Conservation (phyloP, 2,888 invertebrate species). For the Iselma pallidipennis region DNA sequence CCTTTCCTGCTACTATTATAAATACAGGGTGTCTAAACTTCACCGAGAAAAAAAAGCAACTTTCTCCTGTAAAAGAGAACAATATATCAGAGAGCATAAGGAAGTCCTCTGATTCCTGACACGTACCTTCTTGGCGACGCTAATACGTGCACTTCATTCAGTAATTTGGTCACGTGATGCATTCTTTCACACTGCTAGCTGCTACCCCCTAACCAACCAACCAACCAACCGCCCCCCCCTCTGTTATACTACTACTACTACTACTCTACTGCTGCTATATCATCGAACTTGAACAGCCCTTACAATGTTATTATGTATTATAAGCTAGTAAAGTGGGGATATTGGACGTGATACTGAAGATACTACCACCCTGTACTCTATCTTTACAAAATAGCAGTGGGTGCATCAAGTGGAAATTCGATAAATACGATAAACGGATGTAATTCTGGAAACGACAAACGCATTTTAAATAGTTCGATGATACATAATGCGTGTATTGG, state of each 20-base stretch:
- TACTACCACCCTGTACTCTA: slow-evolving; percentile 20
- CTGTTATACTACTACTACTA: slow-evolving; percentile 29
- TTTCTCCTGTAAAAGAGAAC: neutral
- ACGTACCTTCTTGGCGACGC: slow-evolving; percentile 41
- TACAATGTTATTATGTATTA: slow-evolving; percentile 50
- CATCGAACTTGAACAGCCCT: slow-evolving; percentile 29
- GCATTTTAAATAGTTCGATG: neutral
- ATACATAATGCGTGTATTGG: too few species aligned
- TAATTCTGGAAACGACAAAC: slow-evolving; percentile 4
- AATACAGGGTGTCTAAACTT: slow-evolving; percentile 37
- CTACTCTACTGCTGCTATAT: slow-evolving; percentile 33
- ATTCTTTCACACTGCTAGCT: slow-evolving; percentile 43
- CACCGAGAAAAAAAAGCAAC: slow-evolving; percentile 8
- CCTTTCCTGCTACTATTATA: slow-evolving; percentile 50
- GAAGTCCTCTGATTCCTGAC: slow-evolving; percentile 35
- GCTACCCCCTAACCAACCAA: slow-evolving; percentile 18
- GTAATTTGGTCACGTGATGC: slow-evolving; percentile 56
- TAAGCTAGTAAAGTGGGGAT: slow-evolving; percentile 45
- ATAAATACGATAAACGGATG: slow-evolving; percentile 7
- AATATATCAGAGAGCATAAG: neutral
- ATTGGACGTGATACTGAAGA: slow-evolving; percentile 43
- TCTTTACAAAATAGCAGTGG: slow-evolving; percentile 1
- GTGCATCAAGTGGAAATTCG: slow-evolving; percentile 7
- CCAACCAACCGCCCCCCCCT: neutral
- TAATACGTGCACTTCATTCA: slow-evolving; percentile 52